These are phyloP conservation scores for Etheostoma nigrum DNA, from an alignment of 2,797 vertebrate genomes.

Conservation along the genomic window DNA sequence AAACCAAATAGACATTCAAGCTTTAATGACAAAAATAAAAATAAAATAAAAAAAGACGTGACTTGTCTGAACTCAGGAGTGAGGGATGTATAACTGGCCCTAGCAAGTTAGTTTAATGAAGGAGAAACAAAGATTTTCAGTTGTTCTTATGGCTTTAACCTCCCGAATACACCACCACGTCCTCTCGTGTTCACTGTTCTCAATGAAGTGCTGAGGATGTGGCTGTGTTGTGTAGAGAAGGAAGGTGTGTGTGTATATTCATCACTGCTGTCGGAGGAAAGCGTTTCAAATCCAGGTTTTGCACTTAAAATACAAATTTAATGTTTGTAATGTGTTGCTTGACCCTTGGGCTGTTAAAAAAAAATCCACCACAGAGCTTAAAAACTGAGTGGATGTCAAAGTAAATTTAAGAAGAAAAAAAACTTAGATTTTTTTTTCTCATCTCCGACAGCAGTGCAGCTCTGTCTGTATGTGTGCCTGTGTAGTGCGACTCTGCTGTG, in stretches of 20 bases:
- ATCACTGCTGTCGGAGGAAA: slow-evolving; percentile 56
- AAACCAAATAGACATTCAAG: slow-evolving; percentile 85
- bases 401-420: not conserved
- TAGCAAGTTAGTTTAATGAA: slow-evolving; percentile 35
- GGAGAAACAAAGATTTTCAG: slow-evolving; percentile 49
- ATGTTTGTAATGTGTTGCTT: slow-evolving; percentile 12
- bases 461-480: slow-evolving; percentile 69
- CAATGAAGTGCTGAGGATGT: slow-evolving; percentile 8
- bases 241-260: slow-evolving; percentile 44
- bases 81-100: slow-evolving; percentile 59
- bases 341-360: slow-evolving; percentile 7
- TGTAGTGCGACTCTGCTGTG: slow-evolving; percentile 62
- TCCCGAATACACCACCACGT: slow-evolving; percentile 16
- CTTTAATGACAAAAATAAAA: slow-evolving; percentile 71
- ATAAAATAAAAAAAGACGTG: slow-evolving; percentile 36
- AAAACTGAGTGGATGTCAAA: slow-evolving; percentile 19
- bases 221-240: slow-evolving; percentile 39
- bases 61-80: slow-evolving; percentile 79
- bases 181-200: not conserved
- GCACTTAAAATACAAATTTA: not conserved
- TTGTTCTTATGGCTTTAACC: slow-evolving; percentile 71
- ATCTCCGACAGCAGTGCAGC: slow-evolving; percentile 59
- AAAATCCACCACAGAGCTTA: slow-evolving; percentile 27
- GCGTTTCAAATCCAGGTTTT: slow-evolving; percentile 20
- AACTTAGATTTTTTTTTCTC: slow-evolving; percentile 11